Evolutionary conservation across 2,888 invertebrate genomes (phyloP).

Genomic region (Lamellibrachia satsuma): DNA sequence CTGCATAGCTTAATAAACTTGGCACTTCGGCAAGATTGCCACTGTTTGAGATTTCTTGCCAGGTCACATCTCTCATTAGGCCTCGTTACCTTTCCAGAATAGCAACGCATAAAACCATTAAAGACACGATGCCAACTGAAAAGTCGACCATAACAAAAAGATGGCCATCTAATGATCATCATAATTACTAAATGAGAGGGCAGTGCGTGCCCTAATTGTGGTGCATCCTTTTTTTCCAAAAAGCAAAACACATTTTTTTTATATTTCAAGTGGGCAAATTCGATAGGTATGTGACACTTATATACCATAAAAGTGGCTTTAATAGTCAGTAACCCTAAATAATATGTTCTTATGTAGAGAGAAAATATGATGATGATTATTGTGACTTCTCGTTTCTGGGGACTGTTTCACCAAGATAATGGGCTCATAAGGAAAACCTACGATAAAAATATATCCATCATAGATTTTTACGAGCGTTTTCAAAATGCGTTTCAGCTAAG

Average conservation of each 20-base stretch:
- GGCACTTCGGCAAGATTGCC: background rate
- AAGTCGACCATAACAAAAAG: background rate
- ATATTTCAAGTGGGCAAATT: no score
- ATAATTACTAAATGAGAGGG: background rate
- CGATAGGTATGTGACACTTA: no score
- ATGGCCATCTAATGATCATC: slow-evolving; percentile 8
- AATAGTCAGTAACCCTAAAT: no score
- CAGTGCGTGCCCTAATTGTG: background rate
- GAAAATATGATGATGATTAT: no score
- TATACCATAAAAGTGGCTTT: no score
- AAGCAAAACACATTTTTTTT: background rate
- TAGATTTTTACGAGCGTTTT: no score
- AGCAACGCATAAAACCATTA: background rate
- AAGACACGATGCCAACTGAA: background rate
- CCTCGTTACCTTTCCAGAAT: background rate
- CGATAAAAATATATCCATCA: no score
- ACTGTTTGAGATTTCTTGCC: background rate
- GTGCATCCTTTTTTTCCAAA: background rate
- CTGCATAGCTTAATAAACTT: background rate
- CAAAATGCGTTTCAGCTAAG: no score
- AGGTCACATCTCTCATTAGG: background rate
- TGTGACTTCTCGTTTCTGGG: no score
- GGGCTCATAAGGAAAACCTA: no score
- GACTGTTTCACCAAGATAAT: no score
- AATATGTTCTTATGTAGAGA: no score